Base-by-base conservation (phyloP, 2,888 invertebrate genomes). In the Scrobipalpa costella region DNA sequence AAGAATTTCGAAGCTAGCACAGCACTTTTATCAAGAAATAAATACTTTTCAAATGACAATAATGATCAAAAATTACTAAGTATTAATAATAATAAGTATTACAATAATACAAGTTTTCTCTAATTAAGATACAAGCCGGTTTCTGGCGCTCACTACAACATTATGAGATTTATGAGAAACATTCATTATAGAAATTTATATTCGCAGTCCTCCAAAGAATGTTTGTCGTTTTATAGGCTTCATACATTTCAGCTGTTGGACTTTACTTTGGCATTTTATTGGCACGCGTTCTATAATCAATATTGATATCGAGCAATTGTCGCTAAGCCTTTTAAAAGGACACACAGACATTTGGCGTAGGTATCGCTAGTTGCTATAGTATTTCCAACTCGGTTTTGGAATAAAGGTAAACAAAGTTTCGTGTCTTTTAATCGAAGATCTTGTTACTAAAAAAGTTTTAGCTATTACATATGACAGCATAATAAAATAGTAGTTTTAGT, bases 1-100 rank as follows among this genome's bases (percentile, higher is more conserved):
- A 85, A 81, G 73, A 81, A 83, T 81, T 77, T 72, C 13, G 73
- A 85, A 86, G 84, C 86, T 86, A 86, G 83, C 84, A 84, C 84
- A 86, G 79, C 81, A 81, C 76, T 77, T 75, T 19, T 15, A 33
- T 60, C 71, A 63, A 67, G 66, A 69, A 70, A 68, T 21, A 68
- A 70, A 67, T 63, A 44, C 3, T 1, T 34, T 33, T 36, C 15
- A 34, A 33, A 55, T 55, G 34, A 34, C 55, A 36, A n/a, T 36
- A 57, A 34, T 15, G 57, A 59, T 38, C 5, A 44, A 59, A 59
- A 59, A 21, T 59, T 59, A 13, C 19, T 59, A 44, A 59, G 34
- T 40, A 40, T 11, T 44, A 11, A n/a, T n/a, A 13, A 27, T 19
- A 44, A 11, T 44, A 19, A 27, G 55, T 27, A 49, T 40, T 19